These are phyloP conservation scores for Akabosia matsudoensis DNA, from an alignment of 1,140 invertebrate genomes.

Conservation along the genomic window DNA sequence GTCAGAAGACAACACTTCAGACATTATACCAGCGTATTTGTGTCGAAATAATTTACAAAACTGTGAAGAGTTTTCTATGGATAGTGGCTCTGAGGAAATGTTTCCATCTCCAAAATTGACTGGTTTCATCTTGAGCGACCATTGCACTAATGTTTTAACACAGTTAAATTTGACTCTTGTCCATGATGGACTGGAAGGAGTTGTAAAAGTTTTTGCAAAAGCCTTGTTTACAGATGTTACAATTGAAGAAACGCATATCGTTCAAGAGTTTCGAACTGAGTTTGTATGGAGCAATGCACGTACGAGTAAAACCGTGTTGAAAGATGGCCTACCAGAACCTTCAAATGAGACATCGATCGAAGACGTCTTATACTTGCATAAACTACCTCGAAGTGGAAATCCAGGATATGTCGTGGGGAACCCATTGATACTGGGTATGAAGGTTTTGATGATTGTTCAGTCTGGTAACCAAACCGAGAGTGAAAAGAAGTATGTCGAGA, in stretches of 20 bases:
- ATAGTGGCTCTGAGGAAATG: background rate
- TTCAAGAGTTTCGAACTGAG: constrained; percentile 55
- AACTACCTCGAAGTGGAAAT: constrained; percentile 61
- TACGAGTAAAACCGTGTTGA: background rate
- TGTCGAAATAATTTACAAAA: background rate
- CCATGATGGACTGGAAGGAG: constrained; percentile 60
- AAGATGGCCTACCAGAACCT: background rate
- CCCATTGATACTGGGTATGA: constrained; percentile 56
- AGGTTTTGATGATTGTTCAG: background rate
- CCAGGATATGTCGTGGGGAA: constrained; percentile 64
- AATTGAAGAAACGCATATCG: constrained; percentile 49
- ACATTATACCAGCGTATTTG: background rate
- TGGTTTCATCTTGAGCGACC: constrained; percentile 26
- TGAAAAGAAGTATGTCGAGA: constrained; percentile 16
- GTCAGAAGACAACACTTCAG: background rate
- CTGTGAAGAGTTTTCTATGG: background rate
- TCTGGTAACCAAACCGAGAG: constrained; percentile 1
- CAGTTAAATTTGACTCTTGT: constrained; percentile 56
- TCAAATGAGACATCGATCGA: background rate
- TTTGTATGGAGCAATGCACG: constrained; percentile 53
- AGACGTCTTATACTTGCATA: background rate
- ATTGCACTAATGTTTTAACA: constrained; percentile 54
- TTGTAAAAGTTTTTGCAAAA: constrained; percentile 53
- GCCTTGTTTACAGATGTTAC: constrained; percentile 53
- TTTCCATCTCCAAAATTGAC: constrained; percentile 3